These are phyloP conservation scores for Phengaris arion DNA, from an alignment of 2,888 invertebrate species.

Conservation along the genomic window DNA sequence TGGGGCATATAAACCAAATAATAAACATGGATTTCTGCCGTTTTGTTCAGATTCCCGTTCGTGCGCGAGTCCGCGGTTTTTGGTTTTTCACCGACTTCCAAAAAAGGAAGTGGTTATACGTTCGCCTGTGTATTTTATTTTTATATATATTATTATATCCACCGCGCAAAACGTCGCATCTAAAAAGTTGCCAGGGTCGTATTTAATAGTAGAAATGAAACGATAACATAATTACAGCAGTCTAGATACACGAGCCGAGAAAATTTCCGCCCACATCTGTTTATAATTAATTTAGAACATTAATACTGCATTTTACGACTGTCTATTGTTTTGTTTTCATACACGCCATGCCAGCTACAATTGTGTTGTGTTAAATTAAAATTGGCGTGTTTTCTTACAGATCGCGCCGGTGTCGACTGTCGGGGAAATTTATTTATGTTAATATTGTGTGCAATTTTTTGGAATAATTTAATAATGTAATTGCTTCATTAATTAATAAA, in stretches of 20 bases:
- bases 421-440: background rate
- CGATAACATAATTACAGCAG: conserved; percentile 54
- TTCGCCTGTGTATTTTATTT: too few relatives aligned
- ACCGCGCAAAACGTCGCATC: background rate
- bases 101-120: too few relatives aligned
- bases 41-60: too few relatives aligned
- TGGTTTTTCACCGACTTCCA: too few relatives aligned
- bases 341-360: conserved; percentile 40
- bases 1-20: too few relatives aligned
- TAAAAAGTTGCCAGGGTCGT: conserved; percentile 35
- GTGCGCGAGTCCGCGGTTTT: too few relatives aligned
- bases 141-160: too few relatives aligned
- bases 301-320: conserved; percentile 49
- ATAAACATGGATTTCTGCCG: too few relatives aligned
- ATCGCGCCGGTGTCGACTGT: background rate
- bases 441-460: background rate
- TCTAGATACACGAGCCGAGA: conserved; percentile 43
- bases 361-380: conserved; percentile 54
- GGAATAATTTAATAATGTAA: too few relatives aligned
- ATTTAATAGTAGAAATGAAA: conserved; percentile 52
- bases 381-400: conserved; percentile 43
- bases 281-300: conserved; percentile 62
- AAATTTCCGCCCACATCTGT: conserved; percentile 52
- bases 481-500: too few relatives aligned
- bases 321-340: conserved; percentile 53